Evolutionary conservation across 1,140 invertebrate genomes (phyloP), one percentile per base, ranked within the genome.

Genomic region (Pseudomyrmex gracilis): DNA sequence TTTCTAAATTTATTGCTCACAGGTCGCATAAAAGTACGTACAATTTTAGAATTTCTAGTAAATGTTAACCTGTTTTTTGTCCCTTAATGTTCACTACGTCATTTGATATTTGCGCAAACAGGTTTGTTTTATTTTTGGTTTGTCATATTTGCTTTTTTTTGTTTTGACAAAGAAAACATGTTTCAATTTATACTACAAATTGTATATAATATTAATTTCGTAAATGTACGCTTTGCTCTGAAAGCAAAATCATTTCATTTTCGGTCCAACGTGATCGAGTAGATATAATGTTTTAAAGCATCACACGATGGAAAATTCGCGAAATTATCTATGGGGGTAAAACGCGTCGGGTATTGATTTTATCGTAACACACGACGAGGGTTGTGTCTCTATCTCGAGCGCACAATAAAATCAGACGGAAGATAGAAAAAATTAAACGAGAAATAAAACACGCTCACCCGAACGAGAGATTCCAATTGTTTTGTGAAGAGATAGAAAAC

Each of bases 311-410:
- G 2, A 53, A 68, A 51, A 84, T 22, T 13, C 22, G 22, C 5
- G 13, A 22, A 64, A 17, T 45, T 83, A 83, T 82, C 57, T 73
- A 82, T 82, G 76, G 53, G 53, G 43, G 47, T 53, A 20, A 71
- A 71, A 49, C 51, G 34, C 76, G 60, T 78, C 67, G 71, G 63
- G 49, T 87, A 89, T 83, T 83, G 73, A 89, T 78, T 88, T 88
- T 80, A 85, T 76, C 34, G 58, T 83, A 57, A 64, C 73, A 85
- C 60, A 34, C 34, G 34, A 34, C 34, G 34, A 5, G 67, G 82
- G 3, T 64, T 55, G 12, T 57, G 55, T 58, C 60, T 43, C 64
- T 76, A 57, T 84, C 57, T 87, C 55, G 70, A 34, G 34, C 34
- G 34, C 7, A 34, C 70, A 84, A 60, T 64, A 63, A 78, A 70